A percentile compares a stretch with the other conserved stretches of the same genome.
Conservation (phyloP, 2,888 invertebrate genomes). For the Scelioninae gen. 1 region DNA sequence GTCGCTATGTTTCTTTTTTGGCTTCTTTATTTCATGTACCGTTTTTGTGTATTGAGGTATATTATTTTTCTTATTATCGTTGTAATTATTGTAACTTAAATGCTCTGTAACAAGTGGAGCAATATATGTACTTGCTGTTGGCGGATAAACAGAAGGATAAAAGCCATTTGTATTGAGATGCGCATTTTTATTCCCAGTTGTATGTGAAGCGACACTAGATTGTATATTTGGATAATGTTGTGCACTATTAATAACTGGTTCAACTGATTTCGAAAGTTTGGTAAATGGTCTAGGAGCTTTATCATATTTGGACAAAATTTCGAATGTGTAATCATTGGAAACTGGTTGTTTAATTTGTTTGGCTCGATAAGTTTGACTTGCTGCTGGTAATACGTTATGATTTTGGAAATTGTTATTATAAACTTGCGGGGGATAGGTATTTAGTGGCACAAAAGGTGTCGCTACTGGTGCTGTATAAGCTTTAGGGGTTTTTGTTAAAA, state of each 20-base stretch:
- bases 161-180: not conserved
- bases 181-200: not conserved
- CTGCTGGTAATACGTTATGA: constrained; percentile 2
- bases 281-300: constrained; percentile 65
- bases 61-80: not conserved
- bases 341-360: not conserved
- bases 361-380: constrained; percentile 7
- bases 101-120: too few relatives aligned
- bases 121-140: not conserved
- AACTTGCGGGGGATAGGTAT: not conserved
- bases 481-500: too few relatives aligned
- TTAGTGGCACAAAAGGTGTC: not conserved
- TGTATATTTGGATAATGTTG: constrained; percentile 10
- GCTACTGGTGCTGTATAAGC: too few relatives aligned
- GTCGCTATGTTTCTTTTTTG: not conserved
- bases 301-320: constrained; percentile 52
- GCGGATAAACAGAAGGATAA: not conserved
- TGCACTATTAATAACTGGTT: constrained; percentile 7
- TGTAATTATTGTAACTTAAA: not conserved
- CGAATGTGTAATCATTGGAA: constrained; percentile 6
- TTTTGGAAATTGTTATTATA: not conserved
- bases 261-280: not conserved
- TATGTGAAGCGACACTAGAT: not conserved
- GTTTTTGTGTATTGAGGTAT: not conserved
- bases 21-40: not conserved